Conservation (phyloP, 2,888 invertebrate species). For the Eledona agricola region DNA sequence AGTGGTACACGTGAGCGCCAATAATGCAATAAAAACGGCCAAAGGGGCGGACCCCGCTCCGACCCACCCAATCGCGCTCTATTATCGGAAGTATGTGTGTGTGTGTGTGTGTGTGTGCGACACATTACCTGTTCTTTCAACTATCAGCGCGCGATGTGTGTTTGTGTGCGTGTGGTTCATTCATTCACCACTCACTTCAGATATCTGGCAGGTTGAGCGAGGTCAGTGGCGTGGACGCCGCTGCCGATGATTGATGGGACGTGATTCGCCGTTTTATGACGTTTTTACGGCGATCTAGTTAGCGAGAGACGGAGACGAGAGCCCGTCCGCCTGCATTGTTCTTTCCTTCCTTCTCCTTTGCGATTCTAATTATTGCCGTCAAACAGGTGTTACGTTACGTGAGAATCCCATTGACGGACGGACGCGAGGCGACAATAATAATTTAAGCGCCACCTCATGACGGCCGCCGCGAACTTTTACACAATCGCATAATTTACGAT, state of each 20-base stretch:
- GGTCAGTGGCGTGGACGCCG: constrained; percentile 51
- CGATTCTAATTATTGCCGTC: constrained; percentile 44
- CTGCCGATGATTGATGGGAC: constrained; percentile 52
- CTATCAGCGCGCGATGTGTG: no score
- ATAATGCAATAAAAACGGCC: constrained; percentile 59
- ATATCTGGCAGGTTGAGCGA: constrained; percentile 50
- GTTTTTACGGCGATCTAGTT: constrained; percentile 56
- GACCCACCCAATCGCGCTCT: constrained; percentile 54
- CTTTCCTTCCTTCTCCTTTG: constrained; percentile 41
- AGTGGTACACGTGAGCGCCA: constrained; percentile 53
- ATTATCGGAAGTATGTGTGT: constrained; percentile 57
- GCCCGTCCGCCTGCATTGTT: constrained; percentile 28
- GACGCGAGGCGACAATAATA: constrained; percentile 9
- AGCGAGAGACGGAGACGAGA: constrained; percentile 4
- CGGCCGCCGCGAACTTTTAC: constrained; percentile 25
- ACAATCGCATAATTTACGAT: constrained; percentile 35
- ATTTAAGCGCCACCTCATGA: constrained; percentile 30
- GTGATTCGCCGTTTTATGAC: constrained; percentile 59
- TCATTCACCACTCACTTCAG: constrained; percentile 47
- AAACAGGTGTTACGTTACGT: constrained; percentile 28
- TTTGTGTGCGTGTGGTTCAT: no score
- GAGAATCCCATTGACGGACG: constrained; percentile 18
- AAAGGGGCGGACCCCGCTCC: constrained; percentile 53
- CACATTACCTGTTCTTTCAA: constrained; percentile 52
- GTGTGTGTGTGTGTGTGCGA: no score